phyloP scores from a whole-genome alignment of 2,797 vertebrate genomes.

The Enteromius radiatus region DNA sequence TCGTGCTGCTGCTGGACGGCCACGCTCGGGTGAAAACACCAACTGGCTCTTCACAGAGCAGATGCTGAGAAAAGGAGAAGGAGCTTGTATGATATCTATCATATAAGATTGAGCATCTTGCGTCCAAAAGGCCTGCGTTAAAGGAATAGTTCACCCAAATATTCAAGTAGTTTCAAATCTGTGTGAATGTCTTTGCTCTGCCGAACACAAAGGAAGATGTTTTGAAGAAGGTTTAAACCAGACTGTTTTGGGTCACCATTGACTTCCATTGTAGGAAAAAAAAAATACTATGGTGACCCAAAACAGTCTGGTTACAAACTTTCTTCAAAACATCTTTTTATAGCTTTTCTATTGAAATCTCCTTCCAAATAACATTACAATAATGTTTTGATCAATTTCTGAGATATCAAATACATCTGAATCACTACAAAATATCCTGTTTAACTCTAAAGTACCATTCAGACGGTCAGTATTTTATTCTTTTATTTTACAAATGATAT shows the following conservation, averaged over 20 bases:
- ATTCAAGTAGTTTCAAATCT: too few species aligned
- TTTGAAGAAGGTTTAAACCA: too few species aligned
- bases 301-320: too few species aligned
- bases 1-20: background rate
- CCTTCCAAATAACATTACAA: background rate
- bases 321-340: too few species aligned
- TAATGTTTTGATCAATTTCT: background rate
- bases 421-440: background rate
- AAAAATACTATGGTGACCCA: too few species aligned
- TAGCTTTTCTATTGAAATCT: background rate
- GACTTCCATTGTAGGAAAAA: too few species aligned
- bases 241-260: too few species aligned
- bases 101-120: background rate
- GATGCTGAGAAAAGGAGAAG: background rate
- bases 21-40: background rate
- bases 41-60: background rate
- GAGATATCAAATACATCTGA: background rate
- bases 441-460: background rate
- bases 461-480: background rate
- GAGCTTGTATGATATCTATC: too few species aligned
- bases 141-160: too few species aligned
- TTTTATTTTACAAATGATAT: background rate
- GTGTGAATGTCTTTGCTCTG: too few species aligned
- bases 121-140: background rate
- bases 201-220: too few species aligned